Percentiles rank a stretch among this genome's conserved stretches.
Evolutionary conservation across 1,140 invertebrate genomes (phyloP).

Genomic region (Bradynema listronoti): DNA sequence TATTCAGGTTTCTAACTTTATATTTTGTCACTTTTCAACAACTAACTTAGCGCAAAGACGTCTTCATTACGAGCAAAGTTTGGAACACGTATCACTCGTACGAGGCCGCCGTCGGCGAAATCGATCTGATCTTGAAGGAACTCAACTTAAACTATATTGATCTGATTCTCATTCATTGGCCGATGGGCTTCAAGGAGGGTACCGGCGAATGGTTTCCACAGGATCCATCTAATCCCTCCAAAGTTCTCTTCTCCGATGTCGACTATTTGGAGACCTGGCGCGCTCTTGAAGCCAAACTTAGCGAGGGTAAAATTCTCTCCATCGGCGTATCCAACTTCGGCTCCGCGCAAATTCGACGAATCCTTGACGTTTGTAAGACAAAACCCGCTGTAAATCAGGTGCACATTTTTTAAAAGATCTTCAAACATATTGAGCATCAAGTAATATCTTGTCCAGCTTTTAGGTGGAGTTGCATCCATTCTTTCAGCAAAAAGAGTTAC

Average conservation of each 20-base stretch:
- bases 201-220: conserved; percentile 42
- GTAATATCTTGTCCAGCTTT: conserved; percentile 16
- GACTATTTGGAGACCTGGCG: conserved; percentile 87
- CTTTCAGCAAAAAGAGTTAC: conserved; percentile 70
- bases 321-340: conserved; percentile 90
- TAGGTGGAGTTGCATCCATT: conserved; percentile 80
- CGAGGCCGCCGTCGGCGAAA: conserved; percentile 56
- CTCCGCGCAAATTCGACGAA: conserved; percentile 69
- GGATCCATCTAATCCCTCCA: conserved; percentile 62
- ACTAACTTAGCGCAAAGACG: conserved; percentile 73
- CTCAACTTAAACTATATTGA: conserved; percentile 63
- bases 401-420: conserved; percentile 17
- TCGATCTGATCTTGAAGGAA: conserved; percentile 42
- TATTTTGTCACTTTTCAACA: neutral
- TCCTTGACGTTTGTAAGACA: conserved; percentile 68
- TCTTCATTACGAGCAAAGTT: conserved; percentile 69
- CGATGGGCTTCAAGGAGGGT: conserved; percentile 58
- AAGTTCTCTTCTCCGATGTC: conserved; percentile 64
- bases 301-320: conserved; percentile 69
- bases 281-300: conserved; percentile 70
- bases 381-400: conserved; percentile 75
- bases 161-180: conserved; percentile 66
- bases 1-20: conserved; percentile 11
- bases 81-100: conserved; percentile 62
- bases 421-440: conserved; percentile 7